A percentile compares a stretch with the other conserved stretches of the same genome.
Conservation (phyloP, 92 coral and sea anemone genomes). For the Palythoa heliodiscus region DNA sequence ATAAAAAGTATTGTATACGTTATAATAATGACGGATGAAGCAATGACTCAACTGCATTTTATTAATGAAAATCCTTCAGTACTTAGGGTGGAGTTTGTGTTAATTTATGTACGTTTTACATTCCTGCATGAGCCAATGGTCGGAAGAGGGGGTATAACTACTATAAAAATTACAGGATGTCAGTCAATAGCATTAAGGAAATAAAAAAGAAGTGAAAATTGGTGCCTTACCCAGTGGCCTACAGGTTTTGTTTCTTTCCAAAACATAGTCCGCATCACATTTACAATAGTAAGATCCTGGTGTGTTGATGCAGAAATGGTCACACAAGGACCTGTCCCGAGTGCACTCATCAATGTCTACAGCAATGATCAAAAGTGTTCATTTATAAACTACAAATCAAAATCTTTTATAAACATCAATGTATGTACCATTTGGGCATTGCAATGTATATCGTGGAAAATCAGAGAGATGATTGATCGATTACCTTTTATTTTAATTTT, state of each 20-base stretch:
- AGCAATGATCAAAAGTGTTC: neutral
- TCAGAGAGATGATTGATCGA: no score
- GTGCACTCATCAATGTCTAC: constrained; percentile 84
- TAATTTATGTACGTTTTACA: no score
- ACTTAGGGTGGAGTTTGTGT: no score
- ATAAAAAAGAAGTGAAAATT: neutral
- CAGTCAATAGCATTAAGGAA: neutral
- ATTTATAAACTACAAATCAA: neutral
- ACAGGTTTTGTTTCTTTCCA: constrained; percentile 69
- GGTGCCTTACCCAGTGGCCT: constrained; percentile 68
- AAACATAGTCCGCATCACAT: constrained; percentile 74
- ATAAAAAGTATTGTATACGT: no score
- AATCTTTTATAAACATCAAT: neutral
- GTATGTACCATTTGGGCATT: neutral
- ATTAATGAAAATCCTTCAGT: no score
- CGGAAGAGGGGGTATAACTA: no score
- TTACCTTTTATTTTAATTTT: no score
- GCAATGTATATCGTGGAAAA: no score
- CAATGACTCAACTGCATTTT: no score
- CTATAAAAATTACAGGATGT: no score
- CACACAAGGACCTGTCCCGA: constrained; percentile 59
- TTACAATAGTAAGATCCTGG: constrained; percentile 81
- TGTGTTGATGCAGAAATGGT: constrained; percentile 75
- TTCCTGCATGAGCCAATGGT: no score
- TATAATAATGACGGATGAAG: no score